phyloP scores from a whole-genome alignment of 2,113 vertebrate genomes.

The Semicossyphus pulcher region DNA sequence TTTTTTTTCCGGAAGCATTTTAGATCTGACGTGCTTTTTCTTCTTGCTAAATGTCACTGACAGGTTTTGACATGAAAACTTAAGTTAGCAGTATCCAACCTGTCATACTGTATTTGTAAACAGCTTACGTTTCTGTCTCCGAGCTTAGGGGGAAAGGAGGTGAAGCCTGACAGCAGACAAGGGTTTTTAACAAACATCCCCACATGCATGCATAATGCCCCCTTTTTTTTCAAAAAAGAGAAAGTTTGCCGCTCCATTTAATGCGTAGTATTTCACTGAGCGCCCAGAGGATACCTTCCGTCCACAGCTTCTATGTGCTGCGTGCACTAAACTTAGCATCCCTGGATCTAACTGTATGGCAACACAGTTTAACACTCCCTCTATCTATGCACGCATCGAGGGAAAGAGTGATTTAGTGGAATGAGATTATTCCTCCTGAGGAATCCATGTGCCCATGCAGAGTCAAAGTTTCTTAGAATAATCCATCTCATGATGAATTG shows the following conservation, averaged over 20 bases:
- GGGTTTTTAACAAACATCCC: slow-evolving; percentile 76
- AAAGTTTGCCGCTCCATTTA: slow-evolving; percentile 74
- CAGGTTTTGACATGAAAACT: slow-evolving; percentile 87
- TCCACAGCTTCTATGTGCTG: slow-evolving; percentile 55
- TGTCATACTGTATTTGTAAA: slow-evolving; percentile 87
- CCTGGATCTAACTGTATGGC: slow-evolving; percentile 42
- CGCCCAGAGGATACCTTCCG: slow-evolving; percentile 69
- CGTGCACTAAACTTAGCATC: slow-evolving; percentile 66
- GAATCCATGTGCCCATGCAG: slow-evolving; percentile 53
- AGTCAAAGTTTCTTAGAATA: slow-evolving; percentile 60
- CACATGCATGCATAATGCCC: slow-evolving; percentile 80
- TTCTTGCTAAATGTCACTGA: slow-evolving; percentile 87
- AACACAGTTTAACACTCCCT: slow-evolving; percentile 46
- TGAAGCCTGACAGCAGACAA: slow-evolving; percentile 78
- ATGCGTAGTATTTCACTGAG: slow-evolving; percentile 62
- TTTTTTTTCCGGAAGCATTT: slow-evolving; percentile 66
- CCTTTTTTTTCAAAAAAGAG: slow-evolving; percentile 65
- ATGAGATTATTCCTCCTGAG: slow-evolving; percentile 68
- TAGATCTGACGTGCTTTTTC: slow-evolving; percentile 78
- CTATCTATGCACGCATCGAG: slow-evolving; percentile 51
- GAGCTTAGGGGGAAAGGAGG: slow-evolving; percentile 72
- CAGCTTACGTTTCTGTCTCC: slow-evolving; percentile 80
- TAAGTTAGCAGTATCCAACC: slow-evolving; percentile 84
- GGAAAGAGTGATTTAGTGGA: slow-evolving; percentile 67
- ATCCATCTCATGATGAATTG: slow-evolving; percentile 72